phyloP scores from a whole-genome alignment of 2,888 invertebrate genomes.

The Ophion ellenae region DNA sequence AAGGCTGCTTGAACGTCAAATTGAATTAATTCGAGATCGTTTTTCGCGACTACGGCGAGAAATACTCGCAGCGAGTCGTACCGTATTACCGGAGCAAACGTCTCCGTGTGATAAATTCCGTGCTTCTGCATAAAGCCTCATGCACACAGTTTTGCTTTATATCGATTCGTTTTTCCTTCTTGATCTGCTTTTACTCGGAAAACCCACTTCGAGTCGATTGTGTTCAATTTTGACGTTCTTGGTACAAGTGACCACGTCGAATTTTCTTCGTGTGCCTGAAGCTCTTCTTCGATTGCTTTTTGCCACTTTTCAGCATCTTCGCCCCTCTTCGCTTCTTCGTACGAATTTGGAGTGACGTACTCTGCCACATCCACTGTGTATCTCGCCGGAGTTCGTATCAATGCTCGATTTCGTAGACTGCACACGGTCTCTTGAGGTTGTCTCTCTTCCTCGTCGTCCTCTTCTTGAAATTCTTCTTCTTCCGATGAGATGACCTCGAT shows the following conservation, averaged over 20 bases:
- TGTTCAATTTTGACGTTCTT: not conserved
- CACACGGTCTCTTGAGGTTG: not conserved
- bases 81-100: no score
- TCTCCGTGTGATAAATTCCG: no score
- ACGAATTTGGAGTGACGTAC: constrained; percentile 37
- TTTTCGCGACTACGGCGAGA: no score
- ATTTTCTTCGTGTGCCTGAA: not conserved
- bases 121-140: no score
- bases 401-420: constrained; percentile 4
- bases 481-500: no score
- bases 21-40: no score
- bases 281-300: constrained; percentile 31
- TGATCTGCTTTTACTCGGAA: not conserved
- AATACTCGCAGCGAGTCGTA: no score
- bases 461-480: no score
- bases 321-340: constrained; percentile 48
- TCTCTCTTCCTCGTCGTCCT: not conserved
- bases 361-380: constrained; percentile 4
- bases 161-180: no score
- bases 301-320: constrained; percentile 45
- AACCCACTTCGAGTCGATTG: constrained; percentile 44
- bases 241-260: constrained; percentile 19
- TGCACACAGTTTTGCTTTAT: no score
- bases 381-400: constrained; percentile 9
- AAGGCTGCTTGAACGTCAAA: no score